Base-by-base conservation (phyloP, 2,888 invertebrate species). In the Colostygia pectinataria region DNA sequence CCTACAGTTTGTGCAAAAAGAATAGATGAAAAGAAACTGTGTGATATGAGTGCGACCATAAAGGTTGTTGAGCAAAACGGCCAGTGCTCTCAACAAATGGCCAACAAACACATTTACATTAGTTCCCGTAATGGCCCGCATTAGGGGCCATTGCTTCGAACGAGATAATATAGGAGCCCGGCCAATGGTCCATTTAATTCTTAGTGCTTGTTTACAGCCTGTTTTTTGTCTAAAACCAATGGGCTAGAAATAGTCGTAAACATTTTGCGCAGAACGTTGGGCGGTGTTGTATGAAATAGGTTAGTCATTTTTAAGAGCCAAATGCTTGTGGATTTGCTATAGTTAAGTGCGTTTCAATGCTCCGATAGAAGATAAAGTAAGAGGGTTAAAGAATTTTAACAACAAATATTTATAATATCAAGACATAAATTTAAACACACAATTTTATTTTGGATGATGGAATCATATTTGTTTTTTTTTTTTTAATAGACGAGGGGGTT, bases 31-130 rank as follows among this genome's bases (percentile, higher is more conserved):
- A 20, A 25, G 27, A 13, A 47, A 44, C 29, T 32, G 33, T 33
- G 32, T 45, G 51, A 45, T 48, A 48, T 50, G 43, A 38, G 18
- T 33, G 14, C 23, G 23, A 20, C 33, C 33, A 50, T 56, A 55
- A 58, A 45, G 41, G 45, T 32, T 36, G 48, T 46, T 51, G 32
- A 46, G 28, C 55, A 66, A 73, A 74, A 70, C 61, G 60, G 57
- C 57, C 56, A 55, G 59, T 57, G 56, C 50, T 65, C 68, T 9
- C 33, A 50, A 77, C 77, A 80, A 80, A 81, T 77, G 74, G 67
- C 65, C 63, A 67, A 74, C 79, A 77, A 78, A 78, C 78, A 77
- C 80, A 81, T 82, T 80, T 76, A 82, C 83, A 82, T 84, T 80
- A 83, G 82, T 83, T 77, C 69, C 59, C 72, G 71, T 83, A 85